Evolutionary conservation across 2,797 vertebrate species (phyloP).

Genomic region (Echiichthys vipera): DNA sequence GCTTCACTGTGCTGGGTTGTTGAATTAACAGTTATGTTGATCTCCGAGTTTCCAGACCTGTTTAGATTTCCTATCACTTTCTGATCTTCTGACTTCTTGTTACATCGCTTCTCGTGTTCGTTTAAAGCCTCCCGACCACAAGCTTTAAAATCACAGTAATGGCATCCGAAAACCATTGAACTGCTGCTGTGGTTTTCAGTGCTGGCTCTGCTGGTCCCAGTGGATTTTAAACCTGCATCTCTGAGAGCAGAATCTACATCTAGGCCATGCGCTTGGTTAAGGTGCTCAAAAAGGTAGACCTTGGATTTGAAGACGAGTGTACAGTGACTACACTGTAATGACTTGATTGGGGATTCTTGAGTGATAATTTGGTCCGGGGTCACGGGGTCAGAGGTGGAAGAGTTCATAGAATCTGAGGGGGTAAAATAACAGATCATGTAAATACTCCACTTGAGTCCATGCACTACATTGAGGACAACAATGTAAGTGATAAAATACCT

Average conservation of each 20-base stretch:
- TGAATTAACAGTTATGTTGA: slow-evolving; percentile 79
- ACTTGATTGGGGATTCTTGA: slow-evolving; percentile 80
- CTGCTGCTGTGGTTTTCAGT: slow-evolving; percentile 81
- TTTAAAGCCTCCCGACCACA: slow-evolving; percentile 79
- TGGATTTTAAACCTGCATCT: slow-evolving; percentile 79
- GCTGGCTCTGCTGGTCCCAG: slow-evolving; percentile 65
- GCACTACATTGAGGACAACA: neutral
- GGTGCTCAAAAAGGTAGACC: slow-evolving; percentile 90
- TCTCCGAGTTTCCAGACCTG: slow-evolving; percentile 82
- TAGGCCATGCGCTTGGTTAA: slow-evolving; percentile 86
- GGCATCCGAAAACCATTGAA: slow-evolving; percentile 83
- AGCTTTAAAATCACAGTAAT: slow-evolving; percentile 88
- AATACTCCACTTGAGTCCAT: neutral
- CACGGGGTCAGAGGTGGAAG: slow-evolving; percentile 78
- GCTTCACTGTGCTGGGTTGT: slow-evolving; percentile 80
- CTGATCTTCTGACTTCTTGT: slow-evolving; percentile 67
- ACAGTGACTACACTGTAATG: slow-evolving; percentile 90
- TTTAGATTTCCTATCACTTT: slow-evolving; percentile 72
- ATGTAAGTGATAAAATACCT: slow-evolving; percentile 35
- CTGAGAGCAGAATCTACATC: slow-evolving; percentile 70
- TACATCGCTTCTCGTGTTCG: slow-evolving; percentile 87
- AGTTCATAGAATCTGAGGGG: slow-evolving; percentile 82
- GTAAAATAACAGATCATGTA: neutral
- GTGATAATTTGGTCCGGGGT: slow-evolving; percentile 78
- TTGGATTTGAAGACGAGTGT: slow-evolving; percentile 90